Evolutionary conservation across 2,888 invertebrate genomes (phyloP), one percentile per base, ranked within the genome.

Genomic region (Hirudinaria manillensis): DNA sequence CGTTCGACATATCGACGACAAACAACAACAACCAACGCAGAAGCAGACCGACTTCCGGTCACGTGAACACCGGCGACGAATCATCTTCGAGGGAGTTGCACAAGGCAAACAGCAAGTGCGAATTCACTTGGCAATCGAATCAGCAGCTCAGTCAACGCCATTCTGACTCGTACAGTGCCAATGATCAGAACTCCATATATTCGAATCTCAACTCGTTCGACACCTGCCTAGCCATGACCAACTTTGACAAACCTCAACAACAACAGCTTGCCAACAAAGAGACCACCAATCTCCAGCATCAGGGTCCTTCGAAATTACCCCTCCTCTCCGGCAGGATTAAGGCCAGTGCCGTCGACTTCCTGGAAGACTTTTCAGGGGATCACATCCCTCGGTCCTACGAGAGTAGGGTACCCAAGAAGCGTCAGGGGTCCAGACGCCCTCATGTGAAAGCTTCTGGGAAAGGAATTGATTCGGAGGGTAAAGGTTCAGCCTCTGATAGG

Each of bases 1-100:
- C 65, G n/a, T 73, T 61, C 38, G 73, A 73, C 65, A 65, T 73
- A 27, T 56, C 73, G 19, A n/a, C 65, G n/a, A 21, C 38, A 34
- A n/a, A 32, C 32, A 4, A 24, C n/a, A n/a, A 29, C n/a, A 68
- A 68, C 61, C 24, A 61, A 24, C 24, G 10, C 61, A 61, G 29
- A 24, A 61, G 29, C 45, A 61, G 61, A 19, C 61, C 61, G 6
- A 61, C 29, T 61, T 61, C 61, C 24, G 29, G 61, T 27, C 61
- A 61, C 61, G 24, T 61, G 24, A 61, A 61, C 29, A n/a, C 10
- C 45, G 45, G 45, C 45, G 45, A 7, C 45, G 45, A 45, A 45
- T 45, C 45, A 45, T 45, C 45, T 45, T 2, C 45, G 45, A 45
- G 45, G 10, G 45, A 45, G 45, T 45, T 45, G 45, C 13, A 1